Conservation (phyloP, 2,113 vertebrate species). For the Gadus macrocephalus region DNA sequence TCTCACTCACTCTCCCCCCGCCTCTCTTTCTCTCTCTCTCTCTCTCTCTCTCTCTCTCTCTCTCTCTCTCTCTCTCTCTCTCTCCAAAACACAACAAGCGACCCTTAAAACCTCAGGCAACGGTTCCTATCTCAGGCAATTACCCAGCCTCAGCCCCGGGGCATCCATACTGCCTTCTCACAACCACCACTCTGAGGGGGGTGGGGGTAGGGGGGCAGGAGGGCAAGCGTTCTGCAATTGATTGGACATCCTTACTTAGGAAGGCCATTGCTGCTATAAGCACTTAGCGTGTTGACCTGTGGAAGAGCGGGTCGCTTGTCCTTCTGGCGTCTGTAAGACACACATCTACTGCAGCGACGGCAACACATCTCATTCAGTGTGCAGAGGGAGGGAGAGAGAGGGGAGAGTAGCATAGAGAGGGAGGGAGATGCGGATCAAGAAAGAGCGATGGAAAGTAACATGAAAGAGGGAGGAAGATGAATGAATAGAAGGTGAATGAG, state of each 20-base stretch:
- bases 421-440: too few relatives aligned
- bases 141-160: slow-evolving; percentile 45
- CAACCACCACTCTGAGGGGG: slow-evolving; percentile 21
- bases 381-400: too few relatives aligned
- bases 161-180: slow-evolving; percentile 45
- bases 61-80: too few relatives aligned
- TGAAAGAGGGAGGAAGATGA: too few relatives aligned
- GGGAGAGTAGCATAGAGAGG: too few relatives aligned
- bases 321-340: slow-evolving; percentile 55
- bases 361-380: slow-evolving; percentile 12
- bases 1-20: too few relatives aligned
- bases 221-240: slow-evolving; percentile 36
- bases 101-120: slow-evolving; percentile 41
- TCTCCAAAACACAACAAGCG: slow-evolving; percentile 42
- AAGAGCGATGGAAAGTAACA: too few relatives aligned
- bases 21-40: too few relatives aligned
- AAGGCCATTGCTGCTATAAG: slow-evolving; percentile 48
- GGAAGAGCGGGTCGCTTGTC: slow-evolving; percentile 57
- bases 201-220: slow-evolving; percentile 39
- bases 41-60: too few relatives aligned
- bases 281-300: slow-evolving; percentile 56
- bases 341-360: slow-evolving; percentile 47
- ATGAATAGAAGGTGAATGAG: too few relatives aligned
- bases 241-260: slow-evolving; percentile 66
- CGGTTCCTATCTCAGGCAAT: slow-evolving; percentile 62